Conservation (phyloP, 1,140 invertebrate species). For the Ceratitis capitata region DNA sequence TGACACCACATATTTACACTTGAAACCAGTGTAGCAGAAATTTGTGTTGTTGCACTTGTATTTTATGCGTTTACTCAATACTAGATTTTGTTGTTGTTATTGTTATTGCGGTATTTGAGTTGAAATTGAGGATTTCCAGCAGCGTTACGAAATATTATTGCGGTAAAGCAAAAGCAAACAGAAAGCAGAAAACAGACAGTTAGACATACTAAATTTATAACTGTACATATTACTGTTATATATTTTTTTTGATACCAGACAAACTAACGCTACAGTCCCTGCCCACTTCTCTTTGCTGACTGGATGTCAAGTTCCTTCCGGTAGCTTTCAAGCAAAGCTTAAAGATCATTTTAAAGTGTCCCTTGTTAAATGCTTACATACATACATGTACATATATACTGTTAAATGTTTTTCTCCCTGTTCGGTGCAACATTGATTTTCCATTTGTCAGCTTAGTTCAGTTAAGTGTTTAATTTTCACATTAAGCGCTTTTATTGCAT, state of each 20-base stretch:
- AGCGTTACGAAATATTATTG: constrained; percentile 13
- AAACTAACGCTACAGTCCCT: not conserved
- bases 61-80: constrained; percentile 14
- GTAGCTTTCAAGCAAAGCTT: not conserved
- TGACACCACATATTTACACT: not conserved
- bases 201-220: not conserved
- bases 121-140: constrained; percentile 2
- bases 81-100: too few species aligned
- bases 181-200: not conserved
- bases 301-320: not conserved
- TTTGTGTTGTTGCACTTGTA: constrained; percentile 1
- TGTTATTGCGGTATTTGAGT: constrained; percentile 37
- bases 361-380: not conserved
- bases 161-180: constrained; percentile 31
- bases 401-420: not conserved
- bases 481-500: too few species aligned
- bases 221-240: not conserved
- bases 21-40: not conserved
- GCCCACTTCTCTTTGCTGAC: not conserved
- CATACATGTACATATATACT: not conserved
- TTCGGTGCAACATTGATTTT: not conserved
- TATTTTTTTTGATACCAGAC: not conserved
- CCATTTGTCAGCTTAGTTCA: not conserved
- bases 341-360: constrained; percentile 20
- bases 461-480: constrained; percentile 28